Evolutionary conservation across 2,113 vertebrate genomes (phyloP).

Genomic region (Tupaia chinensis): DNA sequence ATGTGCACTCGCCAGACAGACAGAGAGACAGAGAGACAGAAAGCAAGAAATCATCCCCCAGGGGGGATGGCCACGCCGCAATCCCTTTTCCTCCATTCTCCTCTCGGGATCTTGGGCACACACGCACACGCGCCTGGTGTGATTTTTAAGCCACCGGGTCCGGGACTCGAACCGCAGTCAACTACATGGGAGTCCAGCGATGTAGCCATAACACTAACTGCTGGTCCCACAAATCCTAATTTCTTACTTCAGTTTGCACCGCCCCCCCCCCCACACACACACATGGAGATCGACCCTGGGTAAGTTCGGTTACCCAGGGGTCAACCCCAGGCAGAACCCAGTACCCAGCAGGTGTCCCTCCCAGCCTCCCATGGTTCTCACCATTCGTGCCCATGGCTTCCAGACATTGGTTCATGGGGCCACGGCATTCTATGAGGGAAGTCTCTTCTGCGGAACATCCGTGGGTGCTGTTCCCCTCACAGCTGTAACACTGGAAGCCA

Average conservation of each 20-base stretch:
- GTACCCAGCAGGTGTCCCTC: background rate
- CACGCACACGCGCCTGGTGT: too few relatives aligned
- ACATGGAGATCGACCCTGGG: background rate
- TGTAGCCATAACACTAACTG: too few relatives aligned
- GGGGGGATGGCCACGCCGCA: too few relatives aligned
- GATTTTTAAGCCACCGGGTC: too few relatives aligned
- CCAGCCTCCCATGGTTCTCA: background rate
- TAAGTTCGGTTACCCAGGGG: background rate
- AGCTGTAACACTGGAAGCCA: slow-evolving; percentile 70
- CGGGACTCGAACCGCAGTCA: too few relatives aligned
- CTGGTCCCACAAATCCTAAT: background rate
- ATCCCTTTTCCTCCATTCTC: too few relatives aligned
- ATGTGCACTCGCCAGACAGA: too few relatives aligned
- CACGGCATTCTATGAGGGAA: slow-evolving; percentile 57
- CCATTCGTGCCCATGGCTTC: slow-evolving; percentile 56
- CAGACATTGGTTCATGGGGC: slow-evolving; percentile 77
- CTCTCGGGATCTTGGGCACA: too few relatives aligned
- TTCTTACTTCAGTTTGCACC: background rate
- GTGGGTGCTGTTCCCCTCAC: slow-evolving; percentile 66
- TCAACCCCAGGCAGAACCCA: background rate
- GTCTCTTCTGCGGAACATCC: slow-evolving; percentile 52
- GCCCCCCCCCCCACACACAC: too few relatives aligned
- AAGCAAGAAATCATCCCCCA: too few relatives aligned
- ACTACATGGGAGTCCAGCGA: too few relatives aligned
- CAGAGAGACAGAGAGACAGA: too few relatives aligned